Base-by-base conservation (phyloP, 2,113 vertebrate genomes). In the Hydrochoerus hydrochaeris region DNA sequence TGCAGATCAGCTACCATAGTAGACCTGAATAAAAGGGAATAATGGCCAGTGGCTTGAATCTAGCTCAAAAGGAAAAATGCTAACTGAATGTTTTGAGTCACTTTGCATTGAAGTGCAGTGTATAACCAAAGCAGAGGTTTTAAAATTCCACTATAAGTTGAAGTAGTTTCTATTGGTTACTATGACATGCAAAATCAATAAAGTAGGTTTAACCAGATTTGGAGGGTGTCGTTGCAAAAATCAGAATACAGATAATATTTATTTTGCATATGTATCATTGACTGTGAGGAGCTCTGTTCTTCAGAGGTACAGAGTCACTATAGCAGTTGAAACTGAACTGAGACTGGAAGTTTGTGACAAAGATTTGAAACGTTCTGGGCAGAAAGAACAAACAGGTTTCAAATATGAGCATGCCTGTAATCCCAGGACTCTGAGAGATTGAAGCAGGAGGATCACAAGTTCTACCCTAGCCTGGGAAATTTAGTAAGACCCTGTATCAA, bases 341-440 rank as follows among this genome's bases (percentile, higher is more conserved):
- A 84, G 54, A 6, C 44, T 84, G 28, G 62, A 69, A 91, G 52
- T 30, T 77, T 1, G 1, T 85, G 44, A 69, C 54, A 13, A 81
- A 52, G 41, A 20, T 85, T 75, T 58, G 82, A 78, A 69, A 60
- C 65, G 73, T 52, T 67, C 3, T 65, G 58, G 77, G 30, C 52
- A 93, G 84, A 86, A 46, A 73, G 67, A 88, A 81, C 44, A 89
- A 75, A 81, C 58, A 60, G 44, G 62, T 84, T 87, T 97, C 35
- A 84, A 24, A 77, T 81, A 24, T 26, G 58, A 95, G 77, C 24
- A 75, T 0, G 2, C 44, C 41, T 49, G 26, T 46, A 46, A 49
- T 77, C 28, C 44, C 44, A 46, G 44, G 5, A 77, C 44, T 44
- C 71, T 77, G 71, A 41, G 73, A 30, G 44, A 11, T 8, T 49